phyloP scores from a whole-genome alignment of 2,797 vertebrate species.

The Pipistrellus pygmaeus region DNA sequence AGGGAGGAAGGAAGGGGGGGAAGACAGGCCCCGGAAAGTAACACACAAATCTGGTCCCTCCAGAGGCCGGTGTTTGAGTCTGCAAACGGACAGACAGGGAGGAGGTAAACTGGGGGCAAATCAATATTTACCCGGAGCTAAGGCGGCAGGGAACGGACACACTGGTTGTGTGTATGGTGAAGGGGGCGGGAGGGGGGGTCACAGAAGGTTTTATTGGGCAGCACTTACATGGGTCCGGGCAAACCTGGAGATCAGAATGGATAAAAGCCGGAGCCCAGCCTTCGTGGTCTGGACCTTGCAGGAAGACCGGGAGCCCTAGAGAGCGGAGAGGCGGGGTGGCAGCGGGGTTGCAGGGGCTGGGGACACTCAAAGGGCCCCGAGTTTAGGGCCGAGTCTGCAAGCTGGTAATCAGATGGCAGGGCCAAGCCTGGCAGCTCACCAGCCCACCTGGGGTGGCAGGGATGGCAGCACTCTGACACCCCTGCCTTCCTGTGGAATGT shows the following conservation, averaged over 20 bases:
- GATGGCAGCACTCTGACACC: background rate
- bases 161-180: background rate
- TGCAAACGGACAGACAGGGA: conserved; percentile 72
- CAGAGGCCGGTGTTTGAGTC: conserved; percentile 54
- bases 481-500: background rate
- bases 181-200: background rate
- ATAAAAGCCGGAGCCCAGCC: conserved; percentile 67
- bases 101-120: conserved; percentile 77
- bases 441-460: background rate
- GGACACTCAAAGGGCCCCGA: background rate
- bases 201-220: conserved; percentile 79
- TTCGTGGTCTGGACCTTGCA: background rate
- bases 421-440: conserved; percentile 25
- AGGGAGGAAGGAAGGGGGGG: conserved; percentile 56
- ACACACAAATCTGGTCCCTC: conserved; percentile 69
- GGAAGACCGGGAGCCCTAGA: conserved; percentile 59
- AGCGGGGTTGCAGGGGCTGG: too few species aligned
- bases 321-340: background rate
- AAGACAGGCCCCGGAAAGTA: conserved; percentile 53
- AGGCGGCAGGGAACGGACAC: conserved; percentile 82
- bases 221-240: conserved; percentile 61
- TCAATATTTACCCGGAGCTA: conserved; percentile 88
- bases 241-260: conserved; percentile 60
- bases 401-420: background rate
- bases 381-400: conserved; percentile 13